Conservation (phyloP, 2,113 vertebrate genomes). For the Marmota monax region DNA sequence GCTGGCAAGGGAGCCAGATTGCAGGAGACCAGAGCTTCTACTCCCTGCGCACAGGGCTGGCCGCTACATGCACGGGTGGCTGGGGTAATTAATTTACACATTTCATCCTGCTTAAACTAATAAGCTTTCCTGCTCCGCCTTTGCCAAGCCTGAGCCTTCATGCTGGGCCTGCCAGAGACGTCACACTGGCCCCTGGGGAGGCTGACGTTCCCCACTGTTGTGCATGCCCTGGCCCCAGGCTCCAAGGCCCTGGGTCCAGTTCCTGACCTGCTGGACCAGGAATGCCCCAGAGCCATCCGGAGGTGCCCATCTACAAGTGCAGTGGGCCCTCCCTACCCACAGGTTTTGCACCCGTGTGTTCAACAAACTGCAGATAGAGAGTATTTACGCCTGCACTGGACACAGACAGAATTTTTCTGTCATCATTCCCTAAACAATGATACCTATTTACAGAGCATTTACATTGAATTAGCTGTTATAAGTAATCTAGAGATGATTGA, state of each 20-base stretch:
- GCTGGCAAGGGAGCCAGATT: not conserved
- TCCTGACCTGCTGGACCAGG: not conserved
- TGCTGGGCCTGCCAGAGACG: not conserved
- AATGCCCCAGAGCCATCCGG: not conserved
- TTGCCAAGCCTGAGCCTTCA: not conserved
- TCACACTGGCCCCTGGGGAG: not conserved
- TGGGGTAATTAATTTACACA: slow-evolving; percentile 80
- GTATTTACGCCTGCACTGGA: not conserved
- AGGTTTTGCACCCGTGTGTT: not conserved
- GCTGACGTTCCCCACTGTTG: rapidly evolving
- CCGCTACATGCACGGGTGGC: slow-evolving; percentile 23
- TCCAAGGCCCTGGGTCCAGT: not conserved
- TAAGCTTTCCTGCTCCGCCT: slow-evolving; percentile 60
- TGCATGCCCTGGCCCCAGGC: not conserved
- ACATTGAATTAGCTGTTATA: not conserved
- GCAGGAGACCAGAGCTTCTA: slow-evolving; percentile 24
- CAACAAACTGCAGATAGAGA: not conserved
- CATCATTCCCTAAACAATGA: not conserved
- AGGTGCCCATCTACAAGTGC: not conserved
- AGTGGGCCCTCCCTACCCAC: not conserved
- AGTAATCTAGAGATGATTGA: not conserved
- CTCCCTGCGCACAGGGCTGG: not conserved
- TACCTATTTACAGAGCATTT: not conserved
- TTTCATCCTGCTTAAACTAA: slow-evolving; percentile 78
- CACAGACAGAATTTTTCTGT: not conserved